Evolutionary conservation across 2,113 vertebrate genomes (phyloP), one percentile per base, ranked within the genome.

Genomic region (Halcyon malimbica): DNA sequence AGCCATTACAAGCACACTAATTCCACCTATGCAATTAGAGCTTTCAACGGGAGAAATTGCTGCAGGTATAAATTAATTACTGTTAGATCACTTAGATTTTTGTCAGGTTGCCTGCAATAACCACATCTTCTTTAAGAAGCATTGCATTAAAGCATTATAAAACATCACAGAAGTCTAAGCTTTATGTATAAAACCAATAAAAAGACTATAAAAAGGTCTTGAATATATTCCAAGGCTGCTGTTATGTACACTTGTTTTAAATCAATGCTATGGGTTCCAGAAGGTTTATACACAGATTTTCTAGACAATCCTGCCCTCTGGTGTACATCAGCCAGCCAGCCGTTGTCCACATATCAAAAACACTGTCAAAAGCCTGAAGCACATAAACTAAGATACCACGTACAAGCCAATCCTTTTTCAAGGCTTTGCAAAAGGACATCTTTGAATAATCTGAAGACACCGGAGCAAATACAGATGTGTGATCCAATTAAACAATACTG

Each of bases 251-350:
- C 33, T 42, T 13, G 78, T 73, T 92, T 88, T 29, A 90, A 84
- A 94, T 63, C 62, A 94, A 33, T 26, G 46, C 29, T 82, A 31
- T 2, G 5, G 50, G n/a, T 59, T 82, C 9, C 54, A 85, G 51
- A 82, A 95, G 41, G 44, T 87, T 84, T 81, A 67, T 11, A 69
- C 12, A 65, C 1, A 74, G 25, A 74, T 90, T 69, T 71, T 53
- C 56, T 81, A 87, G 50, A 50, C 90, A 86, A 88, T 69, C 50
- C 96, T 97, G 96, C 90, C 93, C 95, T 93, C 94, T 96, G 68
- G 90, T 86, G 94, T 91, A 54, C 83, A 81, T 41, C 41, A 84
- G 48, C 53, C 56, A 69, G 0, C 0, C 59, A 71, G 81, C 51
- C 64, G 29, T 67, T 93, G 44, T 28, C 35, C 75, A 70, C 3